Percentiles rank a stretch among this genome's conserved stretches.
phyloP scores from a whole-genome alignment of 2,888 invertebrate species.

The Empis stercorea region DNA sequence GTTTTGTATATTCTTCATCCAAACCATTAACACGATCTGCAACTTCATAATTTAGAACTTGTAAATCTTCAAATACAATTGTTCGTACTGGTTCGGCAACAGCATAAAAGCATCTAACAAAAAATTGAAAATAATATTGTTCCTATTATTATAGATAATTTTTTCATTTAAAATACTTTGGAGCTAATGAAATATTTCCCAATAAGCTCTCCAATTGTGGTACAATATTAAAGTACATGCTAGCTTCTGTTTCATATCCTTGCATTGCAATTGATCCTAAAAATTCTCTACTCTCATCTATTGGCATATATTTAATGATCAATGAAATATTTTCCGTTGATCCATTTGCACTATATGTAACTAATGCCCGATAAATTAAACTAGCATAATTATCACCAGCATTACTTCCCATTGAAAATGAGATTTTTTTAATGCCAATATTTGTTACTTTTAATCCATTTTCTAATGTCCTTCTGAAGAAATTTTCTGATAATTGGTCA shows the following conservation, averaged over 20 bases:
- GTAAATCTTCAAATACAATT: conserved; percentile 35
- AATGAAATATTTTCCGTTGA: conserved; percentile 18
- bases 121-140: too few relatives aligned
- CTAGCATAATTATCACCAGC: conserved; percentile 34
- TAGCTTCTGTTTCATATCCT: conserved; percentile 36
- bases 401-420: conserved; percentile 23
- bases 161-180: conserved; percentile 19
- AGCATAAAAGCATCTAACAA: conserved; percentile 28
- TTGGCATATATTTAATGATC: conserved; percentile 27
- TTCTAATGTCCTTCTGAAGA: conserved; percentile 29
- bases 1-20: conserved; percentile 39
- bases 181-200: conserved; percentile 29
- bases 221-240: conserved; percentile 36
- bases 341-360: conserved; percentile 16
- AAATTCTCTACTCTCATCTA: conserved; percentile 34
- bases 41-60: conserved; percentile 41
- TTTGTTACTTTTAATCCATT: conserved; percentile 27
- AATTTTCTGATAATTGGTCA: conserved; percentile 15
- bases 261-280: conserved; percentile 36
- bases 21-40: conserved; percentile 41
- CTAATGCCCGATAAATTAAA: conserved; percentile 26
- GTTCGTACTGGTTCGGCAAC: conserved; percentile 28
- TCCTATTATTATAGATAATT: too few relatives aligned
- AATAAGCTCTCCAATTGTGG: conserved; percentile 35
- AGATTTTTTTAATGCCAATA: conserved; percentile 26